Evolutionary conservation across 2,888 invertebrate genomes (phyloP).

Genomic region (Megalurothrips usitatus): DNA sequence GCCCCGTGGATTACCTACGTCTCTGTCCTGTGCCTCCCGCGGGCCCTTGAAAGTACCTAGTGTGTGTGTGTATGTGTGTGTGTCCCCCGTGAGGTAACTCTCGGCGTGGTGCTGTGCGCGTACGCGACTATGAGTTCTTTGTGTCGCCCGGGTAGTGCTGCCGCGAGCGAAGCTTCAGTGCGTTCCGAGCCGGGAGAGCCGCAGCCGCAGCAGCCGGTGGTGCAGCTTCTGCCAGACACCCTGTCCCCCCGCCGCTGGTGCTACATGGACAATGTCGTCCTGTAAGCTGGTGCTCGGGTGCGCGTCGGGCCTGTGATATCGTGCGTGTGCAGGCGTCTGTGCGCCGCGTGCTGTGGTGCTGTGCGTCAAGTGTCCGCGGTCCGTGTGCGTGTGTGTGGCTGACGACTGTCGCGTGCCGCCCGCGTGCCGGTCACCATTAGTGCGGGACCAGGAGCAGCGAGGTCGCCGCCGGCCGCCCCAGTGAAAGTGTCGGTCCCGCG

Average conservation of each 20-base stretch:
- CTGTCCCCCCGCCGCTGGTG: conserved; percentile 9
- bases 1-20: conserved; percentile 21
- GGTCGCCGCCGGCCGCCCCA: not conserved
- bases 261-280: conserved; percentile 25
- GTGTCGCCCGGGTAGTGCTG: conserved; percentile 34
- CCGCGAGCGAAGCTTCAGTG: conserved; percentile 55
- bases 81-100: not conserved
- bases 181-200: conserved; percentile 40
- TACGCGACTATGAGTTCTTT: conserved; percentile 1
- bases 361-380: not conserved
- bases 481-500: conserved; percentile 19
- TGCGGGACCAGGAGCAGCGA: too few relatives aligned
- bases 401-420: too few relatives aligned
- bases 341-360: not conserved
- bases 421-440: too few relatives aligned
- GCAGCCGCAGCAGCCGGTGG: conserved; percentile 35
- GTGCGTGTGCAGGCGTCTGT: conserved; percentile 16
- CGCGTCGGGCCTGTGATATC: not conserved
- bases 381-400: not conserved
- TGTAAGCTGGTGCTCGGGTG: conserved; percentile 32
- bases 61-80: too few relatives aligned
- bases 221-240: conserved; percentile 33
- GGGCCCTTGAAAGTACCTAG: not conserved
- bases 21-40: conserved; percentile 3
- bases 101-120: not conserved